Percentiles rank a stretch among this genome's conserved stretches.
phyloP scores from a whole-genome alignment of 2,113 vertebrate genomes.

The Geococcyx californianus region DNA sequence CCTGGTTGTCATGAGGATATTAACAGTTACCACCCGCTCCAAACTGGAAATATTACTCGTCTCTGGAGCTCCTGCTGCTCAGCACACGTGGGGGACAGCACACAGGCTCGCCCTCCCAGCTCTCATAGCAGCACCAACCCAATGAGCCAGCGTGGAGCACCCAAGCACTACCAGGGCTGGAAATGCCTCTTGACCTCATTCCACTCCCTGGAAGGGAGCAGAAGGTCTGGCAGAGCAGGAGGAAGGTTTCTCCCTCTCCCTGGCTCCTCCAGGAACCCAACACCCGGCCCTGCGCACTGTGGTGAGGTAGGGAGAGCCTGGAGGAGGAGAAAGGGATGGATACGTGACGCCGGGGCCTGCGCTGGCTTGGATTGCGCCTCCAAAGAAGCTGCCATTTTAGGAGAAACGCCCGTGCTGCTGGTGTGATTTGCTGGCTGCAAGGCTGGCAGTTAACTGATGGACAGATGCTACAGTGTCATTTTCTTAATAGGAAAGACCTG shows the following conservation, averaged over 20 bases:
- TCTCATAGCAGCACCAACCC: neutral
- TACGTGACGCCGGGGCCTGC: rapidly evolving
- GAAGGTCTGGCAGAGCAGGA: neutral
- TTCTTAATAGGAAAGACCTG: neutral
- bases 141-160: neutral
- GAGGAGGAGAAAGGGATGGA: neutral
- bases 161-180: neutral
- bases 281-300: rapidly evolving
- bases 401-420: neutral
- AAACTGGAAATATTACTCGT: slow-evolving; percentile 20
- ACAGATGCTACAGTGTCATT: neutral
- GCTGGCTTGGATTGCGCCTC: rapidly evolving
- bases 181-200: neutral
- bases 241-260: neutral
- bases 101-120: neutral
- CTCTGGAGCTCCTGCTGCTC: slow-evolving; percentile 25
- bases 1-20: slow-evolving; percentile 60
- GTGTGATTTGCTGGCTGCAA: neutral
- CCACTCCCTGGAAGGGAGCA: neutral
- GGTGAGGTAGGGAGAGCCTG: neutral
- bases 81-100: neutral
- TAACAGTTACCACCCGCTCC: slow-evolving; percentile 58
- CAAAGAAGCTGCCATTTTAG: neutral
- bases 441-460: neutral
- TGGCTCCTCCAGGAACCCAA: neutral